Conservation (phyloP, 2,113 vertebrate genomes). For the Platysternon megacephalum region DNA sequence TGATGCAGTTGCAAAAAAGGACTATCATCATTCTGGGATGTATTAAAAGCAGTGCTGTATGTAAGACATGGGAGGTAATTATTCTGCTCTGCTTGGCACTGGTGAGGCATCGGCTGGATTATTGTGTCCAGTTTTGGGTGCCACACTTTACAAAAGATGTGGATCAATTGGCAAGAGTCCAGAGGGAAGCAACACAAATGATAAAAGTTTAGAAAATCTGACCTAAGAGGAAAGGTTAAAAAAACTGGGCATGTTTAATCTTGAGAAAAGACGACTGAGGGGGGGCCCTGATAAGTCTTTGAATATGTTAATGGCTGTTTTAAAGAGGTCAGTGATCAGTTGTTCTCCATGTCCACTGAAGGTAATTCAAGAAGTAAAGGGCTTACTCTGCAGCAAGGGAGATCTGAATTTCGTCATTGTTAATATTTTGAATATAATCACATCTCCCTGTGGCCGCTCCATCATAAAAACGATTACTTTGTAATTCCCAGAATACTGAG, state of each 20-base stretch:
- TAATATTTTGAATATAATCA: background rate
- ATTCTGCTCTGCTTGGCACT: background rate
- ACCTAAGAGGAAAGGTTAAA: background rate
- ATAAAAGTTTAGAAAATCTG: background rate
- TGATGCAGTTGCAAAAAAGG: background rate
- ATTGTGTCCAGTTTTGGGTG: background rate
- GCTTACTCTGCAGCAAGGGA: background rate
- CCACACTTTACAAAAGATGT: background rate
- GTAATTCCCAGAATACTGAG: conserved; percentile 14
- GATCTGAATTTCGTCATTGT: background rate
- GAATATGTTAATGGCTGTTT: background rate
- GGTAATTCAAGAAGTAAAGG: background rate
- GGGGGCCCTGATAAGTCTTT: background rate
- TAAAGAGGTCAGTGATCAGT: background rate
- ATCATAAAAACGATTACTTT: background rate
- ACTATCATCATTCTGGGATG: background rate
- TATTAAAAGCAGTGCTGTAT: background rate
- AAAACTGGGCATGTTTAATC: background rate
- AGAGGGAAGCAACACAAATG: background rate
- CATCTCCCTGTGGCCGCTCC: background rate
- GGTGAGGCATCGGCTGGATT: background rate
- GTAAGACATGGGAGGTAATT: background rate
- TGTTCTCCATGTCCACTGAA: background rate
- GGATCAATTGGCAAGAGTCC: background rate
- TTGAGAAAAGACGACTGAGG: background rate